phyloP scores from a whole-genome alignment of 2,888 invertebrate genomes.

The Mylabris sibirica region DNA sequence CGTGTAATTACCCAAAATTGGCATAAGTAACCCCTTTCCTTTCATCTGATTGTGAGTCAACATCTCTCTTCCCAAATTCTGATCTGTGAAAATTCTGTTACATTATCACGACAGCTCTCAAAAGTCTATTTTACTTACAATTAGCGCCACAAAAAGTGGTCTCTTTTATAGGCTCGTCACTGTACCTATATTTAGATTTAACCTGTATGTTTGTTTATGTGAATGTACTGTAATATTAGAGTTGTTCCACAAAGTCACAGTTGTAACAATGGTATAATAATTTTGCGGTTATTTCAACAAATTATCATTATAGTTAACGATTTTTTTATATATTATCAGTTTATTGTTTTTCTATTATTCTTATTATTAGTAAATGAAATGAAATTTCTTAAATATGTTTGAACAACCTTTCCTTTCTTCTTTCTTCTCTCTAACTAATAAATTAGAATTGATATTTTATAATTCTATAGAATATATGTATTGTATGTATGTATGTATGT shows the following conservation, averaged over 20 bases:
- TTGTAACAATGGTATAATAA: neutral
- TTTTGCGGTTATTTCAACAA: neutral
- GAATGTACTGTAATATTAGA: neutral
- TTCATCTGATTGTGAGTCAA: no score
- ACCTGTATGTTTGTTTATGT: neutral
- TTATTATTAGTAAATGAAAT: no score
- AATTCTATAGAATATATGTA: neutral
- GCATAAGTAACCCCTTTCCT: no score
- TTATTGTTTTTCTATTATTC: neutral
- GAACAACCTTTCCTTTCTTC: neutral
- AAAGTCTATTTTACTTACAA: no score
- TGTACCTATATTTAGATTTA: neutral
- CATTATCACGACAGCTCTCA: no score
- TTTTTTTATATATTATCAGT: neutral
- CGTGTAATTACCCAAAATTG: no score
- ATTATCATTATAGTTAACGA: neutral
- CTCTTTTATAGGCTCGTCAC: no score
- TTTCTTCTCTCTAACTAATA: neutral
- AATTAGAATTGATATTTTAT: slow-evolving; percentile 2
- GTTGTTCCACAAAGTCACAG: neutral
- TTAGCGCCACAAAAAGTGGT: no score
- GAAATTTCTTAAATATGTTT: neutral
- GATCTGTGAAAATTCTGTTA: no score
- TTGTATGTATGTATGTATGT: neutral
- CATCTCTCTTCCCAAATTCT: no score